Percentiles rank a stretch among this genome's conserved stretches.
Evolutionary conservation across 2,113 vertebrate genomes (phyloP).

Genomic region (Hemiprocne comata): DNA sequence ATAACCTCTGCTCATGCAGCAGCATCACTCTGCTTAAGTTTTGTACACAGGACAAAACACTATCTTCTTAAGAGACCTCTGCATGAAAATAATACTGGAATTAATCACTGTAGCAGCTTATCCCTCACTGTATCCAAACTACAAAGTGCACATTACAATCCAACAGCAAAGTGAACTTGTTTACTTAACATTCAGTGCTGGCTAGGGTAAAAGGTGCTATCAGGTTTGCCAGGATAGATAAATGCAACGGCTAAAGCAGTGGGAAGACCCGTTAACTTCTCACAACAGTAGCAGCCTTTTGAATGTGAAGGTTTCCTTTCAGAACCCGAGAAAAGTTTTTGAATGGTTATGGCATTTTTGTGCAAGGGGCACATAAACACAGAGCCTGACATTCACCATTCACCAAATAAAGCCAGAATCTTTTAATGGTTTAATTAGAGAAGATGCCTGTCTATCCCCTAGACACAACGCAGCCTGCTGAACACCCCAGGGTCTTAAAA

Average conservation of each 20-base stretch:
- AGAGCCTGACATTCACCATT: not conserved
- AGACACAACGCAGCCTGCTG: not conserved
- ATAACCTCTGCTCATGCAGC: constrained; percentile 80
- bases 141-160: constrained; percentile 75
- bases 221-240: not conserved
- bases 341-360: not conserved
- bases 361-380: not conserved
- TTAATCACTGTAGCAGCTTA: constrained; percentile 70
- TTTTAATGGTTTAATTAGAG: not conserved
- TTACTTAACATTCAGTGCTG: not conserved
- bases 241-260: not conserved
- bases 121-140: constrained; percentile 74
- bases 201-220: not conserved
- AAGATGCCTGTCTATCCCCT: not conserved
- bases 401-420: not conserved
- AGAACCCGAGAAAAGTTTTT: not conserved
- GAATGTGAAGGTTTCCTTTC: not conserved
- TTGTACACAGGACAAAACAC: not conserved
- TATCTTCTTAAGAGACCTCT: constrained; percentile 76
- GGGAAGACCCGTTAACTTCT: not conserved
- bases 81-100: constrained; percentile 61
- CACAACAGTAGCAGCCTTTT: not conserved
- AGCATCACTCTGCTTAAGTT: constrained; percentile 78
- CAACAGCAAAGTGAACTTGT: not conserved
- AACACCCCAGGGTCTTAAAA: not conserved